Evolutionary conservation across 2,113 vertebrate genomes (phyloP).

Genomic region (Thomomys bottae): DNA sequence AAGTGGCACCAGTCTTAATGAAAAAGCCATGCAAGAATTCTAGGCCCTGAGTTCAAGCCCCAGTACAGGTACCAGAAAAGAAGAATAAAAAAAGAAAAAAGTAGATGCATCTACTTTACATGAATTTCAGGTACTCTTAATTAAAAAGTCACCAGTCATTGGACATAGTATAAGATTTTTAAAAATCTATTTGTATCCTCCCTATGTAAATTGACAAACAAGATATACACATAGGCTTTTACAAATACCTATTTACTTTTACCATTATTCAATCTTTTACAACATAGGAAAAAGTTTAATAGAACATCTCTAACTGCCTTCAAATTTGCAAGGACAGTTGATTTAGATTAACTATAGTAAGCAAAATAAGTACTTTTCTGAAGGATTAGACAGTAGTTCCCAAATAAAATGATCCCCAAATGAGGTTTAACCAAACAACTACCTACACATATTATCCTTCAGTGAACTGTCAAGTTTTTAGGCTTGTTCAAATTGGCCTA

Average conservation of each 20-base stretch:
- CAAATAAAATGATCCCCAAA: constrained; percentile 30
- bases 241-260: constrained; percentile 40
- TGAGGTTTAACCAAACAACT: neutral
- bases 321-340: neutral
- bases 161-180: neutral
- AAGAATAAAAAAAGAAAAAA: neutral
- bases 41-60: no score
- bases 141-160: constrained; percentile 36
- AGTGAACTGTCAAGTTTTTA: constrained; percentile 17
- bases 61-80: no score
- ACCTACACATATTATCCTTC: constrained; percentile 31
- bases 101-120: neutral
- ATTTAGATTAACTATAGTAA: constrained; percentile 12
- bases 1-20: no score
- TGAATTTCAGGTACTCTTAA: constrained; percentile 31
- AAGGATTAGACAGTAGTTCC: neutral
- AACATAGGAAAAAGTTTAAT: constrained; percentile 31
- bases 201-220: constrained; percentile 7
- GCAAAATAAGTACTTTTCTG: constrained; percentile 4
- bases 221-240: constrained; percentile 13
- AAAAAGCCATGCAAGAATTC: no score
- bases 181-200: neutral
- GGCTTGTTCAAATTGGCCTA: constrained; percentile 36
- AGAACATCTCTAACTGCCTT: constrained; percentile 11
- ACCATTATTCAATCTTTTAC: constrained; percentile 27